phyloP scores from a whole-genome alignment of 2,888 invertebrate species.

The Parasteatoda lunata region DNA sequence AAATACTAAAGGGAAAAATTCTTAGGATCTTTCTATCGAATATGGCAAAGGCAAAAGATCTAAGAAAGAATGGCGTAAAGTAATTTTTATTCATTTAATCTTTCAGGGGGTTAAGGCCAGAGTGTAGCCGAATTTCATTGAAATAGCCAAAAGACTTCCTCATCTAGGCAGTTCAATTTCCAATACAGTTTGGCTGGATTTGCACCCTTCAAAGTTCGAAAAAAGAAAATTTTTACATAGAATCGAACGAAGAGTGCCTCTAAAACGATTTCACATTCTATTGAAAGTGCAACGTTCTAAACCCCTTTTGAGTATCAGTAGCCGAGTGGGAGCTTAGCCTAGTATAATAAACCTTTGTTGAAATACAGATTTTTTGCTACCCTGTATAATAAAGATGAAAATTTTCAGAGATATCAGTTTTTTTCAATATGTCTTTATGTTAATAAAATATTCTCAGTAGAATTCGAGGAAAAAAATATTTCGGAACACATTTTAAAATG shows the following conservation, averaged over 20 bases:
- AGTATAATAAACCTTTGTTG: conserved; percentile 8
- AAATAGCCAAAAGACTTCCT: conserved; percentile 31
- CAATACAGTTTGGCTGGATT: conserved; percentile 54
- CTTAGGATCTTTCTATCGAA: conserved; percentile 35
- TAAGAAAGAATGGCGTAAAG: conserved; percentile 48
- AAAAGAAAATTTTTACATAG: conserved; percentile 45
- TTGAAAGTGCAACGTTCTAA: conserved; percentile 19
- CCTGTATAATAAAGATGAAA: no score
- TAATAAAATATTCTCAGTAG: no score
- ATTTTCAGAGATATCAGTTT: no score
- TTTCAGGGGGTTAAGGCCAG: conserved; percentile 54
- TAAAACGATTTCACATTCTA: conserved; percentile 35
- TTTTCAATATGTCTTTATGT: no score
- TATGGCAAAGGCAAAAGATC: conserved; percentile 46
- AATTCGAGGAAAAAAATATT: no score
- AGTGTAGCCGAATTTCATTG: conserved; percentile 47
- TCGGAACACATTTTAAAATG: no score
- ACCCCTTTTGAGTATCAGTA: conserved; percentile 16
- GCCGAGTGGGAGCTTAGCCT: conserved; percentile 8
- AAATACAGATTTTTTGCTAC: neutral
- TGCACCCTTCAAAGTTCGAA: conserved; percentile 28
- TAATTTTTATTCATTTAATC: conserved; percentile 67
- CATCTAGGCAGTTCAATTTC: conserved; percentile 54
- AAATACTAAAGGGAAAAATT: conserved; percentile 16
- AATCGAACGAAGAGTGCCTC: conserved; percentile 7